Evolutionary conservation across 2,888 invertebrate genomes (phyloP), one percentile per base, ranked within the genome.

Genomic region (Thecophora atra): DNA sequence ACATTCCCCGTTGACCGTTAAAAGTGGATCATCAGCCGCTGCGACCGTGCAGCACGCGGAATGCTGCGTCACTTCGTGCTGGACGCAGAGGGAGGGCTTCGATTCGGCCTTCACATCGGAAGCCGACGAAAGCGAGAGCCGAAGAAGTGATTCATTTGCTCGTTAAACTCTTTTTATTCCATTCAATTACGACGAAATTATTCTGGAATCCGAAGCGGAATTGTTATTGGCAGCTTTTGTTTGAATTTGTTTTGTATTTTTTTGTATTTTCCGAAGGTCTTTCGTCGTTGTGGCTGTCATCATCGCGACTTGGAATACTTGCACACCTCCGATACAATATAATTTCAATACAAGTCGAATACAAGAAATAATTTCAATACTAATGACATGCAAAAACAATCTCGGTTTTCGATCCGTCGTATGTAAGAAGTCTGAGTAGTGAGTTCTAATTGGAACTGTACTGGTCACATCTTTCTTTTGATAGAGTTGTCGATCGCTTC

Each of bases 81-180:
- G 47, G 13, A 54, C n/a, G 26, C 58, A 24, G 28, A 58, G 58
- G 47, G 13, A 47, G 47, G 47, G 47, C n/a, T n/a, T n/a, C n/a
- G n/a, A n/a, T n/a, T 24, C 26, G 28, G 58, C 28, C 8, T 30
- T 30, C 30, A 30, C 17, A 58, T 19, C 28, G 58, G 56, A 56
- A 63, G 28, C n/a, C 3, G 30, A 15, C 54, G 63, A 67, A 73
- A 67, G 26, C 66, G 63, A 64, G 60, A 63, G 67, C 68, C 63
- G 37, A 67, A 19, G 52, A 67, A 67, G 42, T 67, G 37, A 73
- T 44, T 56, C 70, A 73, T 70, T 58, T 60, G 66, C 73, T 66
- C 37, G 66, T 70, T 62, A 70, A 51, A 66, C 15, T 70, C 67
- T 73, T 71, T 73, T 58, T 70, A 67, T 70, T 70, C 54, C 54